phyloP scores from a whole-genome alignment of 2,797 vertebrate genomes.

The Mormyrops boulengeri region DNA sequence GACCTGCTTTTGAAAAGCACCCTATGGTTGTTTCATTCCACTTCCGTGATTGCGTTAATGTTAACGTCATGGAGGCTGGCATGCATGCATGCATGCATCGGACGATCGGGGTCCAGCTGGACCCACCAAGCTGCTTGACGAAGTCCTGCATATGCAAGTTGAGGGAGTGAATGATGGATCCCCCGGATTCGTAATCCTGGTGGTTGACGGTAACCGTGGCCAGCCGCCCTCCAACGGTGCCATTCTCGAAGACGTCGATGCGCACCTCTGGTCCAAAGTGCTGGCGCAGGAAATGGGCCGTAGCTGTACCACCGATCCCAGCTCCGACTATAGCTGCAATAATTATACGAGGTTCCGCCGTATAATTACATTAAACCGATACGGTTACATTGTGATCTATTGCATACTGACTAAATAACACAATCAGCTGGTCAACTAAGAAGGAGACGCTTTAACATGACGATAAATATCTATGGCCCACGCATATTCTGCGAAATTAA shows the following conservation, averaged over 20 bases:
- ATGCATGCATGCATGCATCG: background rate
- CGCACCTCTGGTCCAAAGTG: conserved; percentile 90
- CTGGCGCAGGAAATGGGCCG: conserved; percentile 85
- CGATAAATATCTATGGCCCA: background rate
- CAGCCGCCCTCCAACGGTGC: conserved; percentile 77
- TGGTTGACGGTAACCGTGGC: conserved; percentile 88
- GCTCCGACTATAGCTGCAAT: conserved; percentile 82
- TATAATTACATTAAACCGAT: background rate
- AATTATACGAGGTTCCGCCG: background rate
- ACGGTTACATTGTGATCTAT: background rate
- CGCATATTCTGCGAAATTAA: background rate
- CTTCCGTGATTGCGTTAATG: background rate
- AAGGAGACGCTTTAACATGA: background rate
- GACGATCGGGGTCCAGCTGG: background rate
- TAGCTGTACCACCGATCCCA: conserved; percentile 86
- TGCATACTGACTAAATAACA: background rate
- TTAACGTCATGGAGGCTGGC: background rate
- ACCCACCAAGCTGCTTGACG: conserved; percentile 86
- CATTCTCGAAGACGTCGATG: conserved; percentile 86
- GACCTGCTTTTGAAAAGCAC: background rate
- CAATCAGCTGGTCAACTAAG: background rate
- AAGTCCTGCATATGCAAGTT: conserved; percentile 97
- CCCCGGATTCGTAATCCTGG: conserved; percentile 86
- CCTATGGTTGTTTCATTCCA: background rate
- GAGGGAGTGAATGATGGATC: conserved; percentile 86